A percentile compares a stretch with the other conserved stretches of the same genome.
Conservation (phyloP, 2,113 vertebrate genomes). For the Ptilorrhoa leucosticta region DNA sequence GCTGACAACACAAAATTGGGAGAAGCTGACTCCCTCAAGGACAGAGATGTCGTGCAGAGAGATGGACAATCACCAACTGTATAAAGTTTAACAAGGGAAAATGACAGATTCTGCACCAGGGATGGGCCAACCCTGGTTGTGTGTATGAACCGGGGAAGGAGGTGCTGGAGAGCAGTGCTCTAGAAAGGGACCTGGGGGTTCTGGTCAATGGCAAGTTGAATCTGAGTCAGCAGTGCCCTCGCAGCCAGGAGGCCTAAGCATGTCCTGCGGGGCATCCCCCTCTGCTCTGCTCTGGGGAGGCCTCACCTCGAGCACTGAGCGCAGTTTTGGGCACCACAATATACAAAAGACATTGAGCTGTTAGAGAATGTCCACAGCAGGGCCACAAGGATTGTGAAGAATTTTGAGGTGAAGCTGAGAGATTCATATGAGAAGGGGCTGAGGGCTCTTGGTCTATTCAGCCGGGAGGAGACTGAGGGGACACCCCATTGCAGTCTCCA, state of each 20-base stretch:
- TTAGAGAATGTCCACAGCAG: neutral
- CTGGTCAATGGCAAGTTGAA: accelerated
- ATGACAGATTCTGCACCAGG: neutral
- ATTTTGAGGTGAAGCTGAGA: neutral
- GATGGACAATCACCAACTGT: neutral
- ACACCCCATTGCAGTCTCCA: neutral
- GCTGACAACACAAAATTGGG: neutral
- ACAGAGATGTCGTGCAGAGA: neutral
- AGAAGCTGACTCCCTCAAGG: neutral
- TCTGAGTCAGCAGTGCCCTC: no score
- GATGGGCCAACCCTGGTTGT: accelerated
- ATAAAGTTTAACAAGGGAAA: neutral
- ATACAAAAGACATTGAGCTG: neutral
- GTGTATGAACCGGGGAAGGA: neutral
- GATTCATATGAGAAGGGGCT: neutral
- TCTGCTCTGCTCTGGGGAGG: accelerated
- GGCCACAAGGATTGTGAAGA: accelerated
- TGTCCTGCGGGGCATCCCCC: neutral
- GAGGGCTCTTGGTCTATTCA: neutral
- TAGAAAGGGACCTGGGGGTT: accelerated
- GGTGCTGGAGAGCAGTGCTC: neutral
- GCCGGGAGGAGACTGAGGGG: neutral
- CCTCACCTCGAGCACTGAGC: accelerated
- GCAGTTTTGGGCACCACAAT: neutral
- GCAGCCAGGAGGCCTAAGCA: accelerated